phyloP scores from a whole-genome alignment of 2,797 vertebrate genomes.

The Pteropus rufus region DNA sequence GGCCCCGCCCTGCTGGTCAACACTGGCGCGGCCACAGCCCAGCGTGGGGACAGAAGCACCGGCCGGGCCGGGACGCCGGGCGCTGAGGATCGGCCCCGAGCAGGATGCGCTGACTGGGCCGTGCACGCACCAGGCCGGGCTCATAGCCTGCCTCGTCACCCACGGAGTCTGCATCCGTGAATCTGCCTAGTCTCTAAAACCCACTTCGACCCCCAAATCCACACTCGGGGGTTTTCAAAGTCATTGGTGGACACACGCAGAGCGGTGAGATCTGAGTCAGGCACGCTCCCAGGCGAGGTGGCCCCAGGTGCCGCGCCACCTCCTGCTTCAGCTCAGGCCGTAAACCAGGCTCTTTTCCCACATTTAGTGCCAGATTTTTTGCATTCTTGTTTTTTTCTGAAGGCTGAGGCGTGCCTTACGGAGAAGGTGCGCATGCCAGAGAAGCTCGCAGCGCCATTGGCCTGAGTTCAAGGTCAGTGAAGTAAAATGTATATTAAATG shows the following conservation, averaged over 20 bases:
- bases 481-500: accelerated
- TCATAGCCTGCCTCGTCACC: neutral
- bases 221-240: neutral
- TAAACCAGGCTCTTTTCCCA: neutral
- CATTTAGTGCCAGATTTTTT: accelerated
- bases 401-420: accelerated
- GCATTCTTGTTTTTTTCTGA: neutral
- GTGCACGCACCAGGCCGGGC: neutral
- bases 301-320: neutral
- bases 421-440: neutral
- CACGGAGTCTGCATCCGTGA: neutral
- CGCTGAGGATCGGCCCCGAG: neutral
- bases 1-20: neutral
- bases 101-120: neutral
- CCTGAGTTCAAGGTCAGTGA: neutral
- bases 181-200: neutral
- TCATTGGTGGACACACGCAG: neutral
- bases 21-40: neutral
- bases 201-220: neutral
- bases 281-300: no score
- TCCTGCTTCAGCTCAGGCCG: neutral
- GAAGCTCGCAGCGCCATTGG: accelerated
- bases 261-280: neutral
- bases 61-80: neutral
- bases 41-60: neutral